Base-by-base conservation (phyloP, 2,797 vertebrate genomes). In the Catostomus latipinnis region DNA sequence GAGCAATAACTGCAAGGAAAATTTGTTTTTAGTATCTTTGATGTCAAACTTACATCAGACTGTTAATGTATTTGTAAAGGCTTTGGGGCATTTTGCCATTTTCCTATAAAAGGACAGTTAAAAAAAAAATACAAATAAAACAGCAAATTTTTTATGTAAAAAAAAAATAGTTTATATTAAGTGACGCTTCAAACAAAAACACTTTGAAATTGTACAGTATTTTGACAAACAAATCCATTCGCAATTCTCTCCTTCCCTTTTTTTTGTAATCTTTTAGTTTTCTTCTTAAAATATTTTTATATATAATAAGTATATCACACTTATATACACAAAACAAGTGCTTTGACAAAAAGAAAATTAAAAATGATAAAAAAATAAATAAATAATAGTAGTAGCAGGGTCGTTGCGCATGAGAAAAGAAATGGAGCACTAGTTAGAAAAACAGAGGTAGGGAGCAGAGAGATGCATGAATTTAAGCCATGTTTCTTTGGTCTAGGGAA, bases 401-500 rank as follows among this genome's bases (percentile, higher is more conserved):
- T 57, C 76, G 75, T 46, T 76, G 71, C 80, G 12, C 45, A 74
- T 56, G 67, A 48, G 81, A 60, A 82, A 66, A 62, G 84, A 34
- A 34, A 34, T 34, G 34, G 34, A 89, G 18, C 22, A 53, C 60
- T 74, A 61, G 62, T 67, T 58, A 69, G 75, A 70, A 49, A 67
- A 49, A 16, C 74, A 67, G 77, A 63, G 71, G 69, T 78, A 83
- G 58, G 89, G 91, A 88, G 88, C 89, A 90, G 88, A 90, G 88
- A 87, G 82, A 90, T 91, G 91, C 84, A 91, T 92, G 91, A 93
- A 93, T 89, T 91, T 74, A 81, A 86, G 89, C 86, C 85, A 84
- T 90, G 84, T 89, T 89, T 95, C 94, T 95, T 95, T 95, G 94
- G 94, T 95, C 88, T 84, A 91, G 90, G 91, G 87, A 89, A 86